Conservation (phyloP, 2,113 vertebrate species). For the Hiodon alosoides region DNA sequence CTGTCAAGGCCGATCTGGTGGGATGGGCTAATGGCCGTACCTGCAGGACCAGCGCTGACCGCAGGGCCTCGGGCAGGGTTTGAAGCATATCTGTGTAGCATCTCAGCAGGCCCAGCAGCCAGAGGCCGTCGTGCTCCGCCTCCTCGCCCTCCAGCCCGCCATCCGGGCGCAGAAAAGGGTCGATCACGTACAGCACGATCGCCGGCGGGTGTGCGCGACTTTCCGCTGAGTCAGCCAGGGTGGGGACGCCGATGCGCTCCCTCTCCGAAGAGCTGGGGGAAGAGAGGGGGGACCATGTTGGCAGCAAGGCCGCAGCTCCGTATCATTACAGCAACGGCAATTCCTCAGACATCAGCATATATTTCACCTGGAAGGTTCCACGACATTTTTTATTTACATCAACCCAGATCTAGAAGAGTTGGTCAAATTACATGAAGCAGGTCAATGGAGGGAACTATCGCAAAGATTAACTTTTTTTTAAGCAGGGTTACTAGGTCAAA, state of each 20-base stretch:
- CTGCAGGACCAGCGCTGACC: slow-evolving; percentile 88
- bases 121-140: slow-evolving; percentile 76
- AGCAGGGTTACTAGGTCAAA: no score
- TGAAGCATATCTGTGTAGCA: slow-evolving; percentile 94
- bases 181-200: slow-evolving; percentile 90
- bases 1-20: no score
- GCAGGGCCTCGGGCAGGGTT: slow-evolving; percentile 80
- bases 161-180: slow-evolving; percentile 80
- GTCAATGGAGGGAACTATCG: no score
- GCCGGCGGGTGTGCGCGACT: slow-evolving; percentile 81
- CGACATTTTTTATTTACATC: no score
- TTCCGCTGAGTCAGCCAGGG: slow-evolving; percentile 75
- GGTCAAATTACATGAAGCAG: no score
- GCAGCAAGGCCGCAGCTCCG: not conserved
- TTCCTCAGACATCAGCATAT: no score
- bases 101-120: slow-evolving; percentile 86
- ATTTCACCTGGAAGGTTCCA: no score
- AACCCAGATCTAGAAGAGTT: no score
- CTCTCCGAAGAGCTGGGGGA: slow-evolving; percentile 71
- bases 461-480: no score
- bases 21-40: slow-evolving; percentile 44
- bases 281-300: not conserved
- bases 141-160: slow-evolving; percentile 84
- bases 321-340: no score
- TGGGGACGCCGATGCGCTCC: slow-evolving; percentile 87